These are phyloP conservation scores for Amazona vittata DNA, from an alignment of 2,113 vertebrate species.

Conservation along the genomic window DNA sequence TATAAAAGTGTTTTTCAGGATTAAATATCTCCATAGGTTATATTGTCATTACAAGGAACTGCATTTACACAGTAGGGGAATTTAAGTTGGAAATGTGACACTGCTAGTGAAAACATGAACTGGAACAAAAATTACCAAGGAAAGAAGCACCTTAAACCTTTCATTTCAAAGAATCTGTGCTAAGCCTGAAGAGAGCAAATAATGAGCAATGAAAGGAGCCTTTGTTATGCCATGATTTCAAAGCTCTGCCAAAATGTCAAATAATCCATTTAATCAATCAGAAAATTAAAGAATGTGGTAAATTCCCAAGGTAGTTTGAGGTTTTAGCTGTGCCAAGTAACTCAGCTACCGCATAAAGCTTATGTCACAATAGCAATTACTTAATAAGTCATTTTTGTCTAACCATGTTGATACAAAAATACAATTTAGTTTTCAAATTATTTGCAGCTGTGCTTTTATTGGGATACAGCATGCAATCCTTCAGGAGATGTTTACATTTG, in stretches of 20 bases:
- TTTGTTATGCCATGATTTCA: slow-evolving; percentile 73
- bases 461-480: slow-evolving; percentile 34
- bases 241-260: slow-evolving; percentile 79
- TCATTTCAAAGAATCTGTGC: slow-evolving; percentile 67
- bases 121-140: slow-evolving; percentile 58
- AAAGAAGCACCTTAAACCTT: slow-evolving; percentile 69
- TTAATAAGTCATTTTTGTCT: slow-evolving; percentile 74
- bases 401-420: slow-evolving; percentile 66
- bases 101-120: slow-evolving; percentile 47
- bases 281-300: slow-evolving; percentile 78
- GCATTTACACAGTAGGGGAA: slow-evolving; percentile 55
- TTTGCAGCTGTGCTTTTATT: slow-evolving; percentile 60
- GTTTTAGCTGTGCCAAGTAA: slow-evolving; percentile 67
- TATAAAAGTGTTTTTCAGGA: slow-evolving; percentile 20
- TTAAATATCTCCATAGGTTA: slow-evolving; percentile 52
- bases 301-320: slow-evolving; percentile 62
- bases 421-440: slow-evolving; percentile 72
- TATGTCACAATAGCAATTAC: slow-evolving; percentile 78
- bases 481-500: slow-evolving; percentile 49
- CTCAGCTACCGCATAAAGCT: slow-evolving; percentile 62
- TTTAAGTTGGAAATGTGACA: slow-evolving; percentile 38
- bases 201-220: slow-evolving; percentile 72
- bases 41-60: slow-evolving; percentile 57
- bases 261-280: slow-evolving; percentile 83
- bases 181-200: slow-evolving; percentile 68